These are phyloP conservation scores for Colinus virginianus DNA, from an alignment of 2,113 vertebrate species.

Conservation along the genomic window DNA sequence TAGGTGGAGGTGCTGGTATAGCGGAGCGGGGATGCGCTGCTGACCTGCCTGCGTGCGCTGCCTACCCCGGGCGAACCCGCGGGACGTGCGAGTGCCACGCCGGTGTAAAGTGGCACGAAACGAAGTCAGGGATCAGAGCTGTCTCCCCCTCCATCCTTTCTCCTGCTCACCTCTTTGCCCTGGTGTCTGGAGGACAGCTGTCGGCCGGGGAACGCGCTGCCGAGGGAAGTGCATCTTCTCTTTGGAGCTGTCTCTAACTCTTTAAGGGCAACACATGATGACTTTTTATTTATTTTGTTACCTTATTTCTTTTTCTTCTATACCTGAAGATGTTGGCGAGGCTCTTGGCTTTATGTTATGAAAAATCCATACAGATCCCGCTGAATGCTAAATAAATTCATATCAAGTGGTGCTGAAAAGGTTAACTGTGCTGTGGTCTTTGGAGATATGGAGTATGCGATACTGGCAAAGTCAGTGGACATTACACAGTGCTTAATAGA, in stretches of 20 bases:
- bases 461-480: conserved; percentile 29
- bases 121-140: fast-evolving
- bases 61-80: too few relatives aligned
- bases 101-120: neutral
- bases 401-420: neutral
- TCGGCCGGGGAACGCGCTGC: neutral
- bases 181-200: fast-evolving
- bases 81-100: neutral
- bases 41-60: neutral
- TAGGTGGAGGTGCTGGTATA: conserved; percentile 49
- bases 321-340: fast-evolving
- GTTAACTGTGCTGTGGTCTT: neutral
- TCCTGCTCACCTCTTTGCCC: fast-evolving
- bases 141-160: too few relatives aligned
- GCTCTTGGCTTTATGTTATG: neutral
- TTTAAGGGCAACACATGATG: too few relatives aligned
- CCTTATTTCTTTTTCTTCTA: neutral
- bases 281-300: neutral
- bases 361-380: neutral
- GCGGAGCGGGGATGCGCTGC: neutral
- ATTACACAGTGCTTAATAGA: conserved; percentile 44
- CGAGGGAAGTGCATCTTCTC: fast-evolving
- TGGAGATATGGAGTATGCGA: neutral
- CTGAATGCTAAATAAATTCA: neutral
- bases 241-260: too few relatives aligned